These are phyloP conservation scores for Enteromius mattozi DNA, from an alignment of 2,797 vertebrate genomes.

Conservation along the genomic window DNA sequence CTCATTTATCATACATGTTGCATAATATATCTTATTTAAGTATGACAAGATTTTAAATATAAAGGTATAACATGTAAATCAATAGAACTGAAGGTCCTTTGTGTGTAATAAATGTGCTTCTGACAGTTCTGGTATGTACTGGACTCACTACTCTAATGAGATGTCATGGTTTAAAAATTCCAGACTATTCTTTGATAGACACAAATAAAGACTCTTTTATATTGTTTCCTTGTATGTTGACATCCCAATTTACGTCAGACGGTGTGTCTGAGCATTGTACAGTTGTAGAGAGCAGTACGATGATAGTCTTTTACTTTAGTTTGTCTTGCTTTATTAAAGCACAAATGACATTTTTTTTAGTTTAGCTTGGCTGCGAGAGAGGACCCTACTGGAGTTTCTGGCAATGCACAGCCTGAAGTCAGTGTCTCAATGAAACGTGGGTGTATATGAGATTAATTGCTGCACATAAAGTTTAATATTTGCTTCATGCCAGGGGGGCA, in stretches of 20 bases:
- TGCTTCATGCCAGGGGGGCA: constrained; percentile 50
- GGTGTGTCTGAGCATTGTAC: constrained; percentile 39
- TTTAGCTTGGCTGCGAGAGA: constrained; percentile 45
- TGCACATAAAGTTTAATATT: constrained; percentile 62
- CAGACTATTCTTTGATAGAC: constrained; percentile 20
- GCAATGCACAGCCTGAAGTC: constrained; percentile 54
- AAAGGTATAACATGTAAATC: background rate
- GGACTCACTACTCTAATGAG: constrained; percentile 42
- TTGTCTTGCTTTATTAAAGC: constrained; percentile 57
- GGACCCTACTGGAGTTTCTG: constrained; percentile 50
- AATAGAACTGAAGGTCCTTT: background rate
- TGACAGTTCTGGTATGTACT: constrained; percentile 29
- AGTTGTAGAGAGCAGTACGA: constrained; percentile 45
- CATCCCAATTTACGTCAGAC: constrained; percentile 34
- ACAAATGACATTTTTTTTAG: constrained; percentile 43
- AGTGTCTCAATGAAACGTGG: constrained; percentile 56
- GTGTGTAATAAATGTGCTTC: constrained; percentile 34
- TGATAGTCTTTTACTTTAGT: constrained; percentile 57
- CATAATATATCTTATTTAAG: constrained; percentile 3
- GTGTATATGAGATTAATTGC: constrained; percentile 67
- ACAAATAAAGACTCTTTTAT: background rate
- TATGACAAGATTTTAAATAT: background rate
- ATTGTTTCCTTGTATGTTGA: constrained; percentile 18
- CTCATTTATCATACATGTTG: constrained; percentile 16
- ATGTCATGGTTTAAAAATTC: constrained; percentile 14